Evolutionary conservation across 2,797 vertebrate genomes (phyloP).

Genomic region (Tiaroga cobitis): DNA sequence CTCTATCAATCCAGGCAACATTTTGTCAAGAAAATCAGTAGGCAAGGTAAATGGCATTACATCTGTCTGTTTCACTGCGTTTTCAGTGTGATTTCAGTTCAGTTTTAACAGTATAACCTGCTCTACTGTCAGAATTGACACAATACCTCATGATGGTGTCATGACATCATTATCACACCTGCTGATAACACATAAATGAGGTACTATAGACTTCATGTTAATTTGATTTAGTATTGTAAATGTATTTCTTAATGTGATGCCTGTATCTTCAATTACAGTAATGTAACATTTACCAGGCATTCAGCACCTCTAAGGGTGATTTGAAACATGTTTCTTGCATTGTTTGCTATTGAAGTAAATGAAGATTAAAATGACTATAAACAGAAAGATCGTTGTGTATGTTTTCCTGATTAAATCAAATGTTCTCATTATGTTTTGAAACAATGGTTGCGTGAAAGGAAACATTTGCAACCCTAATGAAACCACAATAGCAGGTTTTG

Average conservation of each 20-base stretch:
- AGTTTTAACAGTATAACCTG: no score
- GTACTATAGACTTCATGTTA: background rate
- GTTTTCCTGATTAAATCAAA: constrained; percentile 29
- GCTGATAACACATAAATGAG: background rate
- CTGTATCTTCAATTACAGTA: background rate
- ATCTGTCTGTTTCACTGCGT: background rate
- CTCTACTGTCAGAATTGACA: background rate
- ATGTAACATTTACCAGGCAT: constrained; percentile 1
- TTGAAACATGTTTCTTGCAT: background rate
- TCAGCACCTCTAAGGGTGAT: background rate
- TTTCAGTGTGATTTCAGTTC: background rate
- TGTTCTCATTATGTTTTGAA: constrained; percentile 33
- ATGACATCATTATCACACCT: background rate
- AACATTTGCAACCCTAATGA: constrained; percentile 24
- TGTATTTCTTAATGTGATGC: background rate
- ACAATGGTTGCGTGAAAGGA: constrained; percentile 28
- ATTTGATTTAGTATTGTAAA: background rate
- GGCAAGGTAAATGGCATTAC: background rate
- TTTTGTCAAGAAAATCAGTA: background rate
- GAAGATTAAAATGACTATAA: constrained; percentile 3
- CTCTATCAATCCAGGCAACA: background rate
- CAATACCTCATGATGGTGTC: background rate
- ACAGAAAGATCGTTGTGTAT: constrained; percentile 7
- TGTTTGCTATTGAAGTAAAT: constrained; percentile 10
- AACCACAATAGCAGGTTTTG: constrained; percentile 17